Evolutionary conservation across 2,797 vertebrate genomes (phyloP), one percentile per base, ranked within the genome.

Genomic region (Balearica regulorum): DNA sequence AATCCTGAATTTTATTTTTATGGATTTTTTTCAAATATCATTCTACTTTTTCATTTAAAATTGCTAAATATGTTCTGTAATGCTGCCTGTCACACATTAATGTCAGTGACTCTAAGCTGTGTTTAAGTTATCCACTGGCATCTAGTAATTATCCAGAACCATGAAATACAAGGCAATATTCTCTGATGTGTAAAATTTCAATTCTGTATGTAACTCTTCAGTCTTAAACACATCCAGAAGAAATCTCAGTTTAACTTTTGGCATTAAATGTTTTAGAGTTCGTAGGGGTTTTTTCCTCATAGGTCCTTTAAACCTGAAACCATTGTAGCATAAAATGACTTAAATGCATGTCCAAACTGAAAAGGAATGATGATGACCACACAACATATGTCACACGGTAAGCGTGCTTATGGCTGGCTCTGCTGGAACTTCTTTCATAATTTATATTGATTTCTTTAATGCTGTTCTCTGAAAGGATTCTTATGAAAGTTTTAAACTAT

Each of bases 71-170:
- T 97, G 91, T 97, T 98, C 97, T 96, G 86, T 85, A 97, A 87
- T 95, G 89, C 92, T 96, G 95, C 97, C 96, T 98, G 97, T 98
- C 98, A 98, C 96, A 97, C 97, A 94, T 97, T 97, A 96, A 98
- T 98, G 98, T 98, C 98, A 98, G 55, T 97, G 98, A 98, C 95
- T 98, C 97, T 98, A 98, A 98, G 97, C 98, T 98, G 93, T 98
- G 98, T 98, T 98, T 98, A 98, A 98, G 97, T 98, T 98, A 97
- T 98, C 97, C 97, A 96, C 97, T 98, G 98, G 98, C 98, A 98
- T 98, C 98, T 98, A 98, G 97, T 98, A 98, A 98, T 98, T 98
- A 98, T 98, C 95, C 95, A 97, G 97, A 98, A 94, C 92, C 95
- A 97, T 82, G 96, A 98, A 98, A 98, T 97, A 97, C 95, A 97